Evolutionary conservation across 2,888 invertebrate species (phyloP).

Genomic region (Drepana falcataria): DNA sequence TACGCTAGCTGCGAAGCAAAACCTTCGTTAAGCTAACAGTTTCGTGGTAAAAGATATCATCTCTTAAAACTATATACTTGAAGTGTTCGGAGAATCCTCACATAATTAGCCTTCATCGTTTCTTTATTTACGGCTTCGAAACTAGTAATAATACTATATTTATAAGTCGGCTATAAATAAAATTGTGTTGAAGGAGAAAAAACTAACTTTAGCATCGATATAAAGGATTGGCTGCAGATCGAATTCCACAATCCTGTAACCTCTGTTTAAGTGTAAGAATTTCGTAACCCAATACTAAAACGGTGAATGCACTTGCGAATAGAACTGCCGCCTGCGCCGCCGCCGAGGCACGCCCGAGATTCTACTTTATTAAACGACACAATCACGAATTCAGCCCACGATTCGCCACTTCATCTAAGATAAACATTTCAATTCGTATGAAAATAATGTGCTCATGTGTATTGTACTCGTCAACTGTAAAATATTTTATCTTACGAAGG

Average conservation of each 20-base stretch:
- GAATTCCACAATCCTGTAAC: slow-evolving; percentile 22
- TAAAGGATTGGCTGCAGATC: slow-evolving; percentile 18
- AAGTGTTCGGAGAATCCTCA: too few species aligned
- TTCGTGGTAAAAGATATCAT: too few species aligned
- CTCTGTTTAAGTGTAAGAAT: slow-evolving; percentile 47
- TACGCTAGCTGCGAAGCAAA: slow-evolving; percentile 13
- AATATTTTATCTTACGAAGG: slow-evolving; percentile 1
- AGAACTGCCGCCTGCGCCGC: slow-evolving; percentile 37
- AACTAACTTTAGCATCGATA: not conserved
- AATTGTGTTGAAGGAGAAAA: not conserved
- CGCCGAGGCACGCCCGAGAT: slow-evolving; percentile 35
- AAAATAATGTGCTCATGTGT: slow-evolving; percentile 21
- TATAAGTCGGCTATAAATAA: not conserved
- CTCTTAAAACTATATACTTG: not conserved
- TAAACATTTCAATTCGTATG: slow-evolving; percentile 38
- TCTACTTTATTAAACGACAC: slow-evolving; percentile 59
- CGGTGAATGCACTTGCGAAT: slow-evolving; percentile 55
- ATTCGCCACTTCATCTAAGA: slow-evolving; percentile 54
- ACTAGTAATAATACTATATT: not conserved
- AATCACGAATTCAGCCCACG: slow-evolving; percentile 66
- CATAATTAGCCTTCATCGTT: too few species aligned
- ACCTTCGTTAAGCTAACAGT: not conserved
- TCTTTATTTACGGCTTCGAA: not conserved
- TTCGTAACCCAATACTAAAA: slow-evolving; percentile 48
- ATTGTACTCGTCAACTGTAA: slow-evolving; percentile 9